These are phyloP conservation scores for Agrotis exclamationis DNA, from an alignment of 2,888 invertebrate species.

Conservation along the genomic window DNA sequence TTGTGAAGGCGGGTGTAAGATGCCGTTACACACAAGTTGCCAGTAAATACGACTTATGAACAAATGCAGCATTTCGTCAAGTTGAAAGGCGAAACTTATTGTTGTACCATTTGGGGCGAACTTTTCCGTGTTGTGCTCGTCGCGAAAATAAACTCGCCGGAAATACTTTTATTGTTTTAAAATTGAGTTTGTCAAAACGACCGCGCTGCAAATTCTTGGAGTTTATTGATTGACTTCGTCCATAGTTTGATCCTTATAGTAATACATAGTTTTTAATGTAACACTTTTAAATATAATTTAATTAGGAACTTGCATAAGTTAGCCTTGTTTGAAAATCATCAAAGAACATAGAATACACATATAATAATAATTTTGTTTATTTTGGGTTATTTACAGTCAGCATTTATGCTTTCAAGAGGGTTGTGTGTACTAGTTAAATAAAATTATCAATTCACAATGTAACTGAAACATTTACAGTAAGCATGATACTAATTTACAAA, in stretches of 20 bases:
- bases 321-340: background rate
- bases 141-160: constrained; percentile 67
- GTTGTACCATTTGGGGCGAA: constrained; percentile 66
- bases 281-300: no score
- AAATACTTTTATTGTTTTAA: constrained; percentile 71
- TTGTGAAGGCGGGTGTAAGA: constrained; percentile 74
- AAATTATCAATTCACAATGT: background rate
- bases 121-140: constrained; percentile 63
- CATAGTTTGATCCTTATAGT: constrained; percentile 39
- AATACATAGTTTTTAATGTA: constrained; percentile 22
- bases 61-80: constrained; percentile 73
- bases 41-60: constrained; percentile 68
- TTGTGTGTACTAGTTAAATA: background rate
- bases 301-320: background rate
- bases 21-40: constrained; percentile 65
- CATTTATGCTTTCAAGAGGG: no score
- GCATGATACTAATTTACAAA: background rate
- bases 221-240: constrained; percentile 39
- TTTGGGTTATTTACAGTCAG: no score
- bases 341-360: background rate
- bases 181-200: constrained; percentile 72
- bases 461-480: background rate
- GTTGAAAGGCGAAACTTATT: constrained; percentile 67
- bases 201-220: constrained; percentile 53
- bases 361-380: no score